Percentiles rank a stretch among this genome's conserved stretches.
phyloP scores from a whole-genome alignment of 2,113 vertebrate species.

The Semicossyphus pulcher region DNA sequence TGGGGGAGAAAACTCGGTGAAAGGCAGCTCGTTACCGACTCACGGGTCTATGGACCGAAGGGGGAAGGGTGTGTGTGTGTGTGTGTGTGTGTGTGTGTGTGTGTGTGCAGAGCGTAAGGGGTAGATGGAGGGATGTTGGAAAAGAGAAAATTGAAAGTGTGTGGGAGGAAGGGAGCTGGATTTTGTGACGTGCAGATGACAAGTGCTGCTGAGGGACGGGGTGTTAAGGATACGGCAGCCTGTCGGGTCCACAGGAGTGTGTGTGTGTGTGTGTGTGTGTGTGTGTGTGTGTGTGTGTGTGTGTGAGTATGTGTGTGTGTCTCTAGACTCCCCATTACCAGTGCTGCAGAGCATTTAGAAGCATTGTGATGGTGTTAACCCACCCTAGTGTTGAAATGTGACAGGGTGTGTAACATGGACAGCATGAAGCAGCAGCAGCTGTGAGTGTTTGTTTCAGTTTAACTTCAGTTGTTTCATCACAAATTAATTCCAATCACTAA shows the following conservation, averaged over 20 bases:
- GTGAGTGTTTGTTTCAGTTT: not conserved
- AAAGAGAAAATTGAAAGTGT: slow-evolving; percentile 23
- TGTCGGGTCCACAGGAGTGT: slow-evolving; percentile 61
- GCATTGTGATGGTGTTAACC: slow-evolving; percentile 40
- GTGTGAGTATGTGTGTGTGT: slow-evolving; percentile 28
- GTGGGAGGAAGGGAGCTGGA: slow-evolving; percentile 55
- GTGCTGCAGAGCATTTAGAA: slow-evolving; percentile 58
- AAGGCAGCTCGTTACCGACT: slow-evolving; percentile 61
- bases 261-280: slow-evolving; percentile 7
- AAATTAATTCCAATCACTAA: not conserved
- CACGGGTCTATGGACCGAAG: slow-evolving; percentile 22
- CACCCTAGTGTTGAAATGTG: slow-evolving; percentile 50
- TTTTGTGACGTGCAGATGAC: slow-evolving; percentile 64
- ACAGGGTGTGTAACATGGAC: slow-evolving; percentile 30
- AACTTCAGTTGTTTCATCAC: not conserved
- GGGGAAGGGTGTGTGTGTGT: slow-evolving; percentile 21
- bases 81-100: slow-evolving; percentile 4
- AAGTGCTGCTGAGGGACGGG: slow-evolving; percentile 58
- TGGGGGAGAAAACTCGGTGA: slow-evolving; percentile 69
- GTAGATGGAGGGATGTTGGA: slow-evolving; percentile 32
- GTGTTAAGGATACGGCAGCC: slow-evolving; percentile 55
- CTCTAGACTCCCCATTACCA: slow-evolving; percentile 66
- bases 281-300: slow-evolving; percentile 20
- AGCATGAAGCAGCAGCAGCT: not conserved
- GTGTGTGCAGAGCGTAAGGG: slow-evolving; percentile 12